A percentile compares a stretch with the other conserved stretches of the same genome.
phyloP scores from a whole-genome alignment of 2,888 invertebrate species.

The Zele albiditarsus region DNA sequence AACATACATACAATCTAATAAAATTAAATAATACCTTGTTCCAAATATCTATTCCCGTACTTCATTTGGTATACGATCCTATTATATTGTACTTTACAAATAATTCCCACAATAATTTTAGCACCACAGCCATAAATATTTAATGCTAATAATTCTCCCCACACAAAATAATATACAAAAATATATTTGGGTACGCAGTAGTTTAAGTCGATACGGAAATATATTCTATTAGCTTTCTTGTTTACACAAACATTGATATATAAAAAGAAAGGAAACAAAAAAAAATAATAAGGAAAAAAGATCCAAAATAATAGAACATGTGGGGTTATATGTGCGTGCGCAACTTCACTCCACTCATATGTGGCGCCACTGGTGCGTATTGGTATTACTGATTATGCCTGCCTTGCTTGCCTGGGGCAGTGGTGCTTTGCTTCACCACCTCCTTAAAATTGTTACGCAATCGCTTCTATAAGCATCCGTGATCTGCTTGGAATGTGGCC shows the following conservation, averaged over 20 bases:
- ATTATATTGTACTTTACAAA: too few species aligned
- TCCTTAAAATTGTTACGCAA: constrained; percentile 68
- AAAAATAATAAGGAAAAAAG: constrained; percentile 9
- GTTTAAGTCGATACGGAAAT: neutral
- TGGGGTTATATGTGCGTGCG: constrained; percentile 25
- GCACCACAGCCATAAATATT: too few species aligned
- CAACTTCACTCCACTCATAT: neutral
- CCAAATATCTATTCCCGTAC: too few species aligned
- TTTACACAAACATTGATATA: constrained; percentile 7
- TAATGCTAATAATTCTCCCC: too few species aligned
- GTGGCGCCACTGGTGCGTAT: constrained; percentile 30
- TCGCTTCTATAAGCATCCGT: constrained; percentile 72
- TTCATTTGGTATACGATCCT: too few species aligned
- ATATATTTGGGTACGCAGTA: neutral
- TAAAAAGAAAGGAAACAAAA: constrained; percentile 29
- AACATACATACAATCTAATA: too few species aligned
- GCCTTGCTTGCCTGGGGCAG: constrained; percentile 25
- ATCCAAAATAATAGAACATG: constrained; percentile 26
- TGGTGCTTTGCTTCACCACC: constrained; percentile 56
- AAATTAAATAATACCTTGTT: too few species aligned
- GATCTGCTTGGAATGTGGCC: constrained; percentile 68
- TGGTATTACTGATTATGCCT: constrained; percentile 4
- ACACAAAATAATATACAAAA: too few species aligned
- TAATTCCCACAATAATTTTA: too few species aligned
- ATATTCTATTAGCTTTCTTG: neutral